Conservation (phyloP, 2,113 vertebrate genomes). For the Heliornis fulica region DNA sequence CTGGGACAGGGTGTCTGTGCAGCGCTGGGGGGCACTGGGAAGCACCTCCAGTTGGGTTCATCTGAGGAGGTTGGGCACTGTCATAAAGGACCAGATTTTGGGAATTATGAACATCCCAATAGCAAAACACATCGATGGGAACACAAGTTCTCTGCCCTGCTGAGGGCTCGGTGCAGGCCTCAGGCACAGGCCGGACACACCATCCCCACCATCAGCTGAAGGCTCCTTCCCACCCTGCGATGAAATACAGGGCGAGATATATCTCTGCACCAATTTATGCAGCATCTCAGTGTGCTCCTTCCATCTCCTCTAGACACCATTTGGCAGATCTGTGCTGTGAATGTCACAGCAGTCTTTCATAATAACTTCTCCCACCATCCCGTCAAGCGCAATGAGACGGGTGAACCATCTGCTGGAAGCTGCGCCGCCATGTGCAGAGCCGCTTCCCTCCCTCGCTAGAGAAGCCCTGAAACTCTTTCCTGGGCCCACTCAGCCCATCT, state of each 20-base stretch:
- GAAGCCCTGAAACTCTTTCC: background rate
- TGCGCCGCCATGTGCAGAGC: background rate
- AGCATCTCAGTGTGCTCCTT: background rate
- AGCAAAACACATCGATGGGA: background rate
- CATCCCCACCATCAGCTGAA: fast-evolving
- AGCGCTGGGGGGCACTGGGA: no score
- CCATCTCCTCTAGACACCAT: slow-evolving; percentile 30
- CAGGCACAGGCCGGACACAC: background rate
- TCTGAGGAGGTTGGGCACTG: background rate
- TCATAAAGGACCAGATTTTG: background rate
- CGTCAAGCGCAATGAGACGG: background rate
- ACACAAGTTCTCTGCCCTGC: background rate
- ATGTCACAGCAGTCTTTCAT: slow-evolving; percentile 61
- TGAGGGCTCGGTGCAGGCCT: background rate
- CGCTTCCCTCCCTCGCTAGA: background rate
- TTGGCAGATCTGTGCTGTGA: slow-evolving; percentile 65
- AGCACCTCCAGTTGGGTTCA: fast-evolving
- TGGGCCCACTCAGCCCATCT: background rate
- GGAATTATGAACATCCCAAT: fast-evolving
- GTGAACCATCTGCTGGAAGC: slow-evolving; percentile 42
- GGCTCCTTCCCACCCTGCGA: background rate
- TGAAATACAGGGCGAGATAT: background rate
- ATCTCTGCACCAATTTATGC: slow-evolving; percentile 28
- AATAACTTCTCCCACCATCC: slow-evolving; percentile 62
- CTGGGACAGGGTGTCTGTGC: fast-evolving